Percentiles rank a stretch among this genome's conserved stretches.
These are phyloP conservation scores for Leptura quadrifasciata DNA, from an alignment of 2,888 invertebrate species.

Conservation along the genomic window DNA sequence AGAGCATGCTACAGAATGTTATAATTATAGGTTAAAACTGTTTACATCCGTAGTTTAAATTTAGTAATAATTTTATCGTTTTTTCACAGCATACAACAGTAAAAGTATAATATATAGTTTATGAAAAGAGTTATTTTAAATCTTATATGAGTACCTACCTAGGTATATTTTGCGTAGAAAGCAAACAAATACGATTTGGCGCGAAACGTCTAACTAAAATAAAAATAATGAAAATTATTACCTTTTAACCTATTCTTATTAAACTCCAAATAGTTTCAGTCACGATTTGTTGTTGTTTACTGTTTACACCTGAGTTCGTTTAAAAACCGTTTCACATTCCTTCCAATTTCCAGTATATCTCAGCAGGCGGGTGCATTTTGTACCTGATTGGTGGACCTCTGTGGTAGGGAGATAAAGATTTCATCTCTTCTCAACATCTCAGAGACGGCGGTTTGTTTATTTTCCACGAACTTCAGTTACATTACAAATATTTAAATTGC, in stretches of 20 bases:
- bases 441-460: constrained; percentile 15
- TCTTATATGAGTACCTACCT: no score
- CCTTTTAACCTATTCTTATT: background rate
- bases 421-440: constrained; percentile 8
- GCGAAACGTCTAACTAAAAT: background rate
- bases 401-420: constrained; percentile 12
- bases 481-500: constrained; percentile 9
- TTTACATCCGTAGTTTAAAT: no score
- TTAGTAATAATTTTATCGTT: no score
- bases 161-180: no score
- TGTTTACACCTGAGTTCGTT: constrained; percentile 23
- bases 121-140: no score
- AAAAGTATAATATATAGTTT: no score
- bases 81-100: no score
- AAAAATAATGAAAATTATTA: background rate
- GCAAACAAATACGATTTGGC: no score
- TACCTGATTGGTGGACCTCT: constrained; percentile 39
- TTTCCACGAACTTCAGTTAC: constrained; percentile 15
- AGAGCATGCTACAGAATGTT: no score
- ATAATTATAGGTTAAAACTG: no score
- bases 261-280: background rate
- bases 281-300: constrained; percentile 19
- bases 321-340: constrained; percentile 33
- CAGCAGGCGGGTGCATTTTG: constrained; percentile 36
- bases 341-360: constrained; percentile 26